phyloP scores from a whole-genome alignment of 2,797 vertebrate genomes.

The Ambastaia sidthimunki region DNA sequence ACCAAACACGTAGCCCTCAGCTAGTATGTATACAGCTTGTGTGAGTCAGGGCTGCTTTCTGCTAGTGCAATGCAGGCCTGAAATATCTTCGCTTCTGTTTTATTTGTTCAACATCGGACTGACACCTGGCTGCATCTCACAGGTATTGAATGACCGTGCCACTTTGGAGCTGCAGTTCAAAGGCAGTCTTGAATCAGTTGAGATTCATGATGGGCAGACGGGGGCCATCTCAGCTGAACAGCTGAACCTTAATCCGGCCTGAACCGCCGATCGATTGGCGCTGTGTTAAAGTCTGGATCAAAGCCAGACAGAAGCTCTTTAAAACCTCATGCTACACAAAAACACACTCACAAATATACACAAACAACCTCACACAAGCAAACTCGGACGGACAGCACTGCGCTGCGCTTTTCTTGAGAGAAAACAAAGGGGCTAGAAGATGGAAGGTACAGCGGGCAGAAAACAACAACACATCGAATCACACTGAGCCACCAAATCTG shows the following conservation, averaged over 20 bases:
- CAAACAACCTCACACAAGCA: slow-evolving; percentile 13
- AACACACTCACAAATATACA: slow-evolving; percentile 36
- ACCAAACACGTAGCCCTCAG: background rate
- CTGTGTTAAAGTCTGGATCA: slow-evolving; percentile 51
- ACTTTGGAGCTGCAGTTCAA: slow-evolving; percentile 36
- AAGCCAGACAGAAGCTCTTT: slow-evolving; percentile 47
- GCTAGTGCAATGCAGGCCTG: background rate
- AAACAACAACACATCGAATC: background rate
- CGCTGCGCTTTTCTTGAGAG: background rate
- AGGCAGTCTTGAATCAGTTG: slow-evolving; percentile 45
- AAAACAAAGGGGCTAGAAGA: background rate
- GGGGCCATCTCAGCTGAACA: slow-evolving; percentile 51
- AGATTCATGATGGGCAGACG: slow-evolving; percentile 64
- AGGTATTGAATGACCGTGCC: slow-evolving; percentile 1
- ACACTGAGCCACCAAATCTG: slow-evolving; percentile 31
- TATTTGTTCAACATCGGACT: background rate
- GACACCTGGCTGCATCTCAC: slow-evolving; percentile 15
- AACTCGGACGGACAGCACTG: slow-evolving; percentile 27
- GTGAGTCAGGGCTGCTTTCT: background rate
- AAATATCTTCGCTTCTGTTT: background rate
- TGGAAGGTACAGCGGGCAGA: background rate
- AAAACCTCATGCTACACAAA: slow-evolving; percentile 46
- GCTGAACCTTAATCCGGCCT: slow-evolving; percentile 56
- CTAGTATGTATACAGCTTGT: background rate
- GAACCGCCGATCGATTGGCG: slow-evolving; percentile 58